Percentiles rank a stretch among this genome's conserved stretches.
phyloP scores from a whole-genome alignment of 2,888 invertebrate genomes.

The Caenorhabditis sinica region DNA sequence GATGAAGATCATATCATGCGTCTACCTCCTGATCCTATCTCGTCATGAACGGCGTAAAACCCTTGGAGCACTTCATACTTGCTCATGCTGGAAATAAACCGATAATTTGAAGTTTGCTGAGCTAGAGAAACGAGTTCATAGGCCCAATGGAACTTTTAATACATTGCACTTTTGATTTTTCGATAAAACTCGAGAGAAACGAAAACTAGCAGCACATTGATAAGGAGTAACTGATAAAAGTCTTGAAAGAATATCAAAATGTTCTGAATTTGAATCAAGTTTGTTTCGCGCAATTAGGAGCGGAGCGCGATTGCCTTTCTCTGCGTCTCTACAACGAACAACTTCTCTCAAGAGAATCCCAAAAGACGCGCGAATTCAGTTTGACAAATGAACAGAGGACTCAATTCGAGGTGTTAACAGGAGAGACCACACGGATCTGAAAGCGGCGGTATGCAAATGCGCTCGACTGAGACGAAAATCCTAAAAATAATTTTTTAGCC shows the following conservation, averaged over 20 bases:
- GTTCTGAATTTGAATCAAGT: conserved; percentile 42
- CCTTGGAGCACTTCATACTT: conserved; percentile 64
- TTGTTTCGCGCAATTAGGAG: conserved; percentile 41
- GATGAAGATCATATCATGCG: background rate
- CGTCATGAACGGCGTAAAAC: conserved; percentile 77
- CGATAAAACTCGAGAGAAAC: background rate
- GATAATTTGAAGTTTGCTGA: too few species aligned
- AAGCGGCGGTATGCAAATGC: too few species aligned
- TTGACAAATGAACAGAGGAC: too few species aligned
- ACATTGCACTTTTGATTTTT: background rate
- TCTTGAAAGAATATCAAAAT: background rate
- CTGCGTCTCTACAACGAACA: conserved; percentile 30
- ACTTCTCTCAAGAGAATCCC: background rate
- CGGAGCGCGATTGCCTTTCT: conserved; percentile 46
- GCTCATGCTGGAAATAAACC: conserved; percentile 49
- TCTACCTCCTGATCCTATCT: conserved; percentile 86
- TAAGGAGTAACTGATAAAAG: conserved; percentile 30
- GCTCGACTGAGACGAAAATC: too few species aligned
- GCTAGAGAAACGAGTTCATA: background rate
- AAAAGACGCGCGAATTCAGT: too few species aligned
- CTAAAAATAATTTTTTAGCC: too few species aligned
- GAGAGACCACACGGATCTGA: too few species aligned
- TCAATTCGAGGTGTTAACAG: too few species aligned
- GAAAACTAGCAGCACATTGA: background rate
- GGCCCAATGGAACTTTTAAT: background rate